These are phyloP conservation scores for Pomatostomus ruficeps DNA, from an alignment of 2,113 vertebrate species.

Conservation along the genomic window DNA sequence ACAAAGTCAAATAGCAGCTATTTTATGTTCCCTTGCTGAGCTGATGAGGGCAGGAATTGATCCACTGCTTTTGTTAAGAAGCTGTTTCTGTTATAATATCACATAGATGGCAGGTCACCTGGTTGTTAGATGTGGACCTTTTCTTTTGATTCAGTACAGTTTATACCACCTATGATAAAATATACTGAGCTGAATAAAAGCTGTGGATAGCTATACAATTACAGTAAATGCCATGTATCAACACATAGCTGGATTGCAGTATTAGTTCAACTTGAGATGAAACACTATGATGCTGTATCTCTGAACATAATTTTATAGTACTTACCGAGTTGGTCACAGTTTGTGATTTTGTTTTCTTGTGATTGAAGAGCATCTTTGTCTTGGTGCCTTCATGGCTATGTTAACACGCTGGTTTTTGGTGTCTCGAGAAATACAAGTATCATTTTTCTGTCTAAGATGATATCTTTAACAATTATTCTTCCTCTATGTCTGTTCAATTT, in stretches of 20 bases:
- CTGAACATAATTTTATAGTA: neutral
- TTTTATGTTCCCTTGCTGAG: constrained; percentile 14
- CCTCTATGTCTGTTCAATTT: neutral
- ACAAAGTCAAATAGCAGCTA: constrained; percentile 22
- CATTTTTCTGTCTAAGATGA: neutral
- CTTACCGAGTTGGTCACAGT: neutral
- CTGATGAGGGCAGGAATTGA: constrained; percentile 26
- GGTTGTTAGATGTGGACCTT: neutral
- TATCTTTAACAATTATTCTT: neutral
- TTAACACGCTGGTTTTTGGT: neutral
- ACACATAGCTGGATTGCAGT: neutral
- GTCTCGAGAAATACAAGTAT: neutral
- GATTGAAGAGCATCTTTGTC: neutral
- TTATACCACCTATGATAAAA: neutral
- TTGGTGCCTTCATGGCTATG: neutral
- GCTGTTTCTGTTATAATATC: constrained; percentile 5
- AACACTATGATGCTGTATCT: neutral
- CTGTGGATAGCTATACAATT: neutral
- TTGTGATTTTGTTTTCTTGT: neutral
- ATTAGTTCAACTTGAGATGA: neutral
- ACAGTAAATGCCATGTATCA: neutral
- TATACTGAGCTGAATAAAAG: neutral
- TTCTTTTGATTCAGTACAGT: neutral
- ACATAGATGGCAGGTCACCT: neutral
- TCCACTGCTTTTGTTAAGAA: constrained; percentile 16